These are phyloP conservation scores for Lypha dubia DNA, from an alignment of 2,888 invertebrate species.

Conservation along the genomic window DNA sequence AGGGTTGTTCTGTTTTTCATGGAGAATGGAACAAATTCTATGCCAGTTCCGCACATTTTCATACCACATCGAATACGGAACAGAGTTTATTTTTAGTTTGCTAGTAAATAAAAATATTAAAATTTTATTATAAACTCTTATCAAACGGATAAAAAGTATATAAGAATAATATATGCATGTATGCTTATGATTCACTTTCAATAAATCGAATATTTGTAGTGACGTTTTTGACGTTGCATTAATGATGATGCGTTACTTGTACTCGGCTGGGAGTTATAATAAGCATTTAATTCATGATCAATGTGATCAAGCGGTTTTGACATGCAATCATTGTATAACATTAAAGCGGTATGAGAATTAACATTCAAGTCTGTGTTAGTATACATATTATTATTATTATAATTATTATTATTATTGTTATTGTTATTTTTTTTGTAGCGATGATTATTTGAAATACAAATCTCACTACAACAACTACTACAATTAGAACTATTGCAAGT, in stretches of 20 bases:
- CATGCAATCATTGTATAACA: conserved; percentile 75
- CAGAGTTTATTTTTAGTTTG: too few relatives aligned
- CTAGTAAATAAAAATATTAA: too few relatives aligned
- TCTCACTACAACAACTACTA: conserved; percentile 41
- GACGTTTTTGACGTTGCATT: conserved; percentile 75
- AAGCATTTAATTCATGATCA: conserved; percentile 57
- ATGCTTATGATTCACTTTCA: conserved; percentile 65
- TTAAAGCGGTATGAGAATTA: conserved; percentile 77
- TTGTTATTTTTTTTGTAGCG: background rate
- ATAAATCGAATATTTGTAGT: conserved; percentile 80
- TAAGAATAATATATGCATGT: background rate
- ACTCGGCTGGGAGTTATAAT: conserved; percentile 61
- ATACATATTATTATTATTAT: conserved; percentile 73
- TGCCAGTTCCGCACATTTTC: too few relatives aligned
- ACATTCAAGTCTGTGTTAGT: conserved; percentile 74
- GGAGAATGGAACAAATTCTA: too few relatives aligned
- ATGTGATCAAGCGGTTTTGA: conserved; percentile 71
- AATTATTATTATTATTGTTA: conserved; percentile 74
- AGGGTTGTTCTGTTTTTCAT: too few relatives aligned
- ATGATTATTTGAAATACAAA: conserved; percentile 57
- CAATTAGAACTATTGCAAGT: conserved; percentile 64
- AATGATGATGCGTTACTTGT: conserved; percentile 48
- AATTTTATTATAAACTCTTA: too few relatives aligned
- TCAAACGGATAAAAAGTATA: too few relatives aligned
- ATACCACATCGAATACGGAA: too few relatives aligned